phyloP scores from a whole-genome alignment of 2,888 invertebrate genomes.

The Monopis laevigella region DNA sequence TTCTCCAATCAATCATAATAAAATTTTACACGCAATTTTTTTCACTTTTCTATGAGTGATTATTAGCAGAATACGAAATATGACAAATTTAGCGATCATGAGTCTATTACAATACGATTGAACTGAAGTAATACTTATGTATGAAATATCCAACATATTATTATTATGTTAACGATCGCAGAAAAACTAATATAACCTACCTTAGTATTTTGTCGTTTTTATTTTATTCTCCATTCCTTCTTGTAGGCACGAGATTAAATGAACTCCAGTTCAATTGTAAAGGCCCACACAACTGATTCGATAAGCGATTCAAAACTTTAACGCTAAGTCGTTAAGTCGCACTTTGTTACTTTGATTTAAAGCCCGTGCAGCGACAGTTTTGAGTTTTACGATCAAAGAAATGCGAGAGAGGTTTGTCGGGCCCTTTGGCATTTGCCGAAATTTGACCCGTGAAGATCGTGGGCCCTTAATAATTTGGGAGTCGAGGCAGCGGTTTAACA shows the following conservation, averaged over 20 bases:
- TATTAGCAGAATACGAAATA: too few relatives aligned
- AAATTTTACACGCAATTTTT: too few relatives aligned
- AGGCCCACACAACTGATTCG: slow-evolving; percentile 25
- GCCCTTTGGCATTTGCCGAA: slow-evolving; percentile 51
- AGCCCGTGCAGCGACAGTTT: slow-evolving; percentile 3
- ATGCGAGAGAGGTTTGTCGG: slow-evolving; percentile 45
- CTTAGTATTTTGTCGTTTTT: too few relatives aligned
- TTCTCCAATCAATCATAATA: too few relatives aligned
- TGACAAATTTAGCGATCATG: too few relatives aligned
- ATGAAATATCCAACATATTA: too few relatives aligned
- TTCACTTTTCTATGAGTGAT: too few relatives aligned
- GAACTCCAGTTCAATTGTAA: slow-evolving; percentile 33
- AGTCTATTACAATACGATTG: too few relatives aligned
- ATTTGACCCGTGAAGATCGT: slow-evolving; percentile 51
- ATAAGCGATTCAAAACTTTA: slow-evolving; percentile 28
- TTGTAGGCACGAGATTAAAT: slow-evolving; percentile 54
- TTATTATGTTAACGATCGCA: too few relatives aligned
- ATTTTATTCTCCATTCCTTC: too few relatives aligned
- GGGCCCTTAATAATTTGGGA: slow-evolving; percentile 27
- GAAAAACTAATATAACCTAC: too few relatives aligned
- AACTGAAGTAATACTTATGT: too few relatives aligned
- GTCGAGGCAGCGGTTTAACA: slow-evolving; percentile 57
- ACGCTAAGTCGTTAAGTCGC: slow-evolving; percentile 11
- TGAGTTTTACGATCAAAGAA: slow-evolving; percentile 24
- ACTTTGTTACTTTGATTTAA: slow-evolving; percentile 4